Evolutionary conservation across 2,113 vertebrate genomes (phyloP).

Genomic region (Pterocles burchelli): DNA sequence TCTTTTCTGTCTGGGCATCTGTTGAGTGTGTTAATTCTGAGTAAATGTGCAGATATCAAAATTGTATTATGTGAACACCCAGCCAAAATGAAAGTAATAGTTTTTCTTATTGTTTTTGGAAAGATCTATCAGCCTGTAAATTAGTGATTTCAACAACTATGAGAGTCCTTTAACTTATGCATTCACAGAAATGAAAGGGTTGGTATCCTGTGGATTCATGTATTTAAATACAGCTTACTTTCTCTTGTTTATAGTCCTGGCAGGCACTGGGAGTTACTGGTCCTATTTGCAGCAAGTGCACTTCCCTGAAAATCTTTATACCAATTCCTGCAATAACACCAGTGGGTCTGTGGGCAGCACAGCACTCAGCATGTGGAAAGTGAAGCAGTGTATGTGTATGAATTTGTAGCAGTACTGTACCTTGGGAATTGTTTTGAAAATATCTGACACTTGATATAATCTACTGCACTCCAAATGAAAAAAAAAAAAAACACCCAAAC

Average conservation of each 20-base stretch:
- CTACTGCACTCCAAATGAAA: slow-evolving; percentile 5
- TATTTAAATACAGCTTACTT: background rate
- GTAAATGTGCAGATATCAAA: background rate
- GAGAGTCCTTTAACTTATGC: background rate
- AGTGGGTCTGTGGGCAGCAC: background rate
- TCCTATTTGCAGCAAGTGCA: background rate
- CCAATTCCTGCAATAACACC: accelerated
- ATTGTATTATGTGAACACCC: background rate
- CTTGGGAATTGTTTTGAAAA: slow-evolving; percentile 20
- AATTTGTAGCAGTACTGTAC: slow-evolving; percentile 6
- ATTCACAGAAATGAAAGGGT: background rate
- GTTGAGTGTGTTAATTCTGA: background rate
- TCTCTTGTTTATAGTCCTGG: background rate
- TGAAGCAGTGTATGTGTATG: background rate
- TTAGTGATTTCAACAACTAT: background rate
- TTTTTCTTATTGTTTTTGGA: background rate
- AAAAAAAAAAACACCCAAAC: background rate
- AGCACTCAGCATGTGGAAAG: background rate
- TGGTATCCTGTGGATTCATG: background rate
- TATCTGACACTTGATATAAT: slow-evolving; percentile 36
- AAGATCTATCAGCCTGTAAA: background rate
- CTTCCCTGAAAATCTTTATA: background rate
- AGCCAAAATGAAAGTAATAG: background rate
- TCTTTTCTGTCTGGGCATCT: background rate
- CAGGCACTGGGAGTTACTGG: background rate